phyloP scores from a whole-genome alignment of 2,888 invertebrate species.

The Chaetogeoica ovagalla region DNA sequence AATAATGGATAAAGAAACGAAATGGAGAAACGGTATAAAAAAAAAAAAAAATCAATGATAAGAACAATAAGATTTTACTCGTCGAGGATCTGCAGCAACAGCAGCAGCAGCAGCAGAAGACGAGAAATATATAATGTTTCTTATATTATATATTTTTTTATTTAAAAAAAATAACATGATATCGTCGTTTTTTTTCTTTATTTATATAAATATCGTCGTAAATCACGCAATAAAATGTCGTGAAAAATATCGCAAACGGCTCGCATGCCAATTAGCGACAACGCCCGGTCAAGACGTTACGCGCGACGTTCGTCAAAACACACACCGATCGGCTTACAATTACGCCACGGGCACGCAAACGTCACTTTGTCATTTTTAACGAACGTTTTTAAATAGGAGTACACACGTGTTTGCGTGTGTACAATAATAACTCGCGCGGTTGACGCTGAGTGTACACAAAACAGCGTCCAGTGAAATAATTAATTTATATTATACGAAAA shows the following conservation, averaged over 20 bases:
- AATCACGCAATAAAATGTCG: slow-evolving; percentile 39
- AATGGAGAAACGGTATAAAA: too few species aligned
- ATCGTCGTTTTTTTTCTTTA: too few species aligned
- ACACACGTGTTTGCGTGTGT: background rate
- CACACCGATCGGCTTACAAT: slow-evolving; percentile 42
- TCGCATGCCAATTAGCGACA: slow-evolving; percentile 49
- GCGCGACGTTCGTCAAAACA: slow-evolving; percentile 25
- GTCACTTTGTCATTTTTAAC: slow-evolving; percentile 52
- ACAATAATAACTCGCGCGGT: background rate
- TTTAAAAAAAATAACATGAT: background rate
- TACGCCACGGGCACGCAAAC: background rate
- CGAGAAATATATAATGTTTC: too few species aligned
- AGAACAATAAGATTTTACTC: too few species aligned
- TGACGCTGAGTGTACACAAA: background rate
- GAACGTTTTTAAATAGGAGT: slow-evolving; percentile 40
- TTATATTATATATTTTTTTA: too few species aligned
- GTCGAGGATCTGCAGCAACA: too few species aligned
- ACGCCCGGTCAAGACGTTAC: slow-evolving; percentile 30
- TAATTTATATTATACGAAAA: too few species aligned
- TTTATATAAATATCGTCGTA: slow-evolving; percentile 5
- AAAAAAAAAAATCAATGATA: too few species aligned
- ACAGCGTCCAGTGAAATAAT: too few species aligned
- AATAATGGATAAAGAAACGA: too few species aligned
- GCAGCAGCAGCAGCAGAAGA: too few species aligned
- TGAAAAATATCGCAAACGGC: slow-evolving; percentile 11